Conservation (phyloP, 2,888 invertebrate species). For the Steromphala cineraria region DNA sequence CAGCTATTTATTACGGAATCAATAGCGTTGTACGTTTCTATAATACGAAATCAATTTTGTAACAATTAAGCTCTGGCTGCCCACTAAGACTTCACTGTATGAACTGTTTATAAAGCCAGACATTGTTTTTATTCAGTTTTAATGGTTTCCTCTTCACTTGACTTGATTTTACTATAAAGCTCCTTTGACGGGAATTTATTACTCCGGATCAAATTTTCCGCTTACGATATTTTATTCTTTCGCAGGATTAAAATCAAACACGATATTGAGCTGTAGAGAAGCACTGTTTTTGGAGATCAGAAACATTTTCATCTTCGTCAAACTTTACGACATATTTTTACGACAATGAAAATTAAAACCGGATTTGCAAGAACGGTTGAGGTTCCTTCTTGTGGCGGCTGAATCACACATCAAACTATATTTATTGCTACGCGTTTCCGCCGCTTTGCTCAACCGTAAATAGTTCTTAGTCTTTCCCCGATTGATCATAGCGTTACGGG, state of each 20-base stretch:
- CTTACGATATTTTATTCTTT: conserved; percentile 5
- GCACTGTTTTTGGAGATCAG: not conserved
- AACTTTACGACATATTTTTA: conserved; percentile 21
- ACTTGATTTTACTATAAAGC: not conserved
- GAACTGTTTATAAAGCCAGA: no score
- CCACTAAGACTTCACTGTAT: no score
- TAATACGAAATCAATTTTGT: no score
- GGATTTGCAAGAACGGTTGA: conserved; percentile 10
- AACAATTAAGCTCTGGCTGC: no score
- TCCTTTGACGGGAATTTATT: not conserved
- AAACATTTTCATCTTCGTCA: not conserved
- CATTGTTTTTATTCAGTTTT: no score
- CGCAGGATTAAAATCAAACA: conserved; percentile 12
- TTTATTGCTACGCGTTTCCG: conserved; percentile 20
- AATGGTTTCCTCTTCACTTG: not conserved
- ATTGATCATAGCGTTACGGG: conserved; percentile 4
- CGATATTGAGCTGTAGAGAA: not conserved
- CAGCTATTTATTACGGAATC: no score
- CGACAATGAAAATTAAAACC: conserved; percentile 20
- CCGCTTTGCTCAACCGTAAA: conserved; percentile 17
- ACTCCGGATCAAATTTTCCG: conserved; percentile 10
- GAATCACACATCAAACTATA: conserved; percentile 15
- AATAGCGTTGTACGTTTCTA: no score
- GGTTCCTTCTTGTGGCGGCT: not conserved
- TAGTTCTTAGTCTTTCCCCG: conserved; percentile 17